Base-by-base conservation (phyloP, 2,888 invertebrate species). In the Stenichneumon culpator region DNA sequence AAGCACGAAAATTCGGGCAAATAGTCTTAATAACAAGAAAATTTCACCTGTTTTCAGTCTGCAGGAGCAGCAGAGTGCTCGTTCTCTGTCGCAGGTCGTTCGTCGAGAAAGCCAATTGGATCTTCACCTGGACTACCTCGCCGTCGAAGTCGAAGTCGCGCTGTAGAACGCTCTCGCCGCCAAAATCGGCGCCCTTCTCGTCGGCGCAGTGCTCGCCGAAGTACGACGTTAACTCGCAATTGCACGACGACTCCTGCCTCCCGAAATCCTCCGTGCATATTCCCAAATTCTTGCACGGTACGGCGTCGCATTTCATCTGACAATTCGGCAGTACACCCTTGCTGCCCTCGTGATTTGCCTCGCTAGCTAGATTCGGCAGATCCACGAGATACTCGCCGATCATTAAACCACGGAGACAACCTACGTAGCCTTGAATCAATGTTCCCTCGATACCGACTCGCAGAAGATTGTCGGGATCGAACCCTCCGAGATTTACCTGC, bases 161-260 rank as follows among this genome's bases (percentile, higher is more conserved):
- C 91, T 97, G 97, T 54, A 98, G 93, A 84, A 97, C 97, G 22
- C 98, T 97, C 91, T 98, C 97, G 0, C 98, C 98, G 88, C 97
- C 97, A 89, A 98, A 98, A 90, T 97, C 97, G 0, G 98, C 98
- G 0, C 98, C 98, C 92, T 98, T 98, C 93, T 98, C 95, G 88
- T 98, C 97, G 88, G 97, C 96, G 91, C 98, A 98, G 90, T 96
- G 96, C 89, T 98, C 97, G 16, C 98, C 98, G 88, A 97, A 97
- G 92, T 98, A 98, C 81, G 98, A 98, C 0, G 98, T 98, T 85
- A 97, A 96, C 89, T 98, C 97, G 89, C 98, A 98, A 88, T 98
- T 97, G 91, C 99, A 99, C 11, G 97, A 97, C 88, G 97, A 97
- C 87, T 97, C 97, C 90, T 97, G 97, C 86, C 97, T 96, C 16